Base-by-base conservation (phyloP, 2,888 invertebrate species). In the Leptodirus hochenwartii region DNA sequence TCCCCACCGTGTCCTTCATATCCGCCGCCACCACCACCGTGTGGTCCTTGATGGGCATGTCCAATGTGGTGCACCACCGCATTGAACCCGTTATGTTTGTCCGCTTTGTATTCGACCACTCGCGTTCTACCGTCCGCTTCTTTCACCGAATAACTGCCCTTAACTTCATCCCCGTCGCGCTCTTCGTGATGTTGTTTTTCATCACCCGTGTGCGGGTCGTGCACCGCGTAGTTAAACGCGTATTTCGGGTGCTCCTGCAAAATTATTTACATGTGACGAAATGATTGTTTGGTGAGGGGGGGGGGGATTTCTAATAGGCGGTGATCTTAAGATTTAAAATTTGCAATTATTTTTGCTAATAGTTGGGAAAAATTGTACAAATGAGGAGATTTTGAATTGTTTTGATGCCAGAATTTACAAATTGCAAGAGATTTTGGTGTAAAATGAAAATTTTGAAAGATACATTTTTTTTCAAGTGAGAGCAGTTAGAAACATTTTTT, bases 101-200 rank as follows among this genome's bases (percentile, higher is more conserved):
- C 65, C 0, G 66, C 64, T 36, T 63, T 62, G 51, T 66, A 66
- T 47, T 66, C 64, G 15, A 66, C 64, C 17, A 68, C 53, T 39
- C 67, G 57, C 44, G 66, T 64, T 1, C 65, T 65, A 10, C 65
- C 65, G 46, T 66, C 65, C 0, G 62, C 62, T 40, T 65, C 64
- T 4, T 64, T 47, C 5, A 69, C 49, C 1, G 62, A 62, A 54
- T 69, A 69, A 24, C 59, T 55, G 5, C 69, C 69, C 51, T 68
- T 68, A 20, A 69, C 69, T 43, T 62, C 59, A 47, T 69, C 68
- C 1, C 69, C 68, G 34, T 68, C 66, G 22, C 69, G 58, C 41
- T 67, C 66, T 52, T 69, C 69, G 57, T 63, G 61, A 37, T 66
- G 66, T 32, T 65, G 62, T 42, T 66, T 66, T 31, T 64, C 54